phyloP scores from a whole-genome alignment of 1,140 invertebrate genomes.

The Hesperophylax magnus region DNA sequence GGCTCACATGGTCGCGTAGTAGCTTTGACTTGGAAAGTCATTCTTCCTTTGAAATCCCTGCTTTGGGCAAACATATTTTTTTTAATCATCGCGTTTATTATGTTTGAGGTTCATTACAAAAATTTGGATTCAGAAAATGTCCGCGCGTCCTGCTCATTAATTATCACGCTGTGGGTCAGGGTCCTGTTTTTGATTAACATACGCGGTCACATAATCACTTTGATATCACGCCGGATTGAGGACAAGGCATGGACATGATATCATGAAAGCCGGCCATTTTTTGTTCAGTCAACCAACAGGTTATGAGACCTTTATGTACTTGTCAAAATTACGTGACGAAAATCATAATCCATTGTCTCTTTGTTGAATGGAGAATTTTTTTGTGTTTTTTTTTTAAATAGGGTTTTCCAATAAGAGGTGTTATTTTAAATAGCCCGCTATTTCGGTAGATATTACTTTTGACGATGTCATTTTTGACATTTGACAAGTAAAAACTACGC shows the following conservation, averaged over 20 bases:
- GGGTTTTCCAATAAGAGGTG: too few species aligned
- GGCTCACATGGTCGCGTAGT: too few species aligned
- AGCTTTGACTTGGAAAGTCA: too few species aligned
- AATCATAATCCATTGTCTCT: not conserved
- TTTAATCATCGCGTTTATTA: conserved; percentile 1
- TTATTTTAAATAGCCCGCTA: too few species aligned
- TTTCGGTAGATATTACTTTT: too few species aligned
- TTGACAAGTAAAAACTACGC: too few species aligned
- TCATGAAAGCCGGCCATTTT: not conserved
- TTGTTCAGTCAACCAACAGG: conserved; percentile 22
- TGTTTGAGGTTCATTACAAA: conserved; percentile 1
- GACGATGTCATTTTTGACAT: too few species aligned
- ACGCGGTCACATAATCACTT: conserved; percentile 14
- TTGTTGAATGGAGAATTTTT: too few species aligned
- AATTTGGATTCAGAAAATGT: conserved; percentile 16
- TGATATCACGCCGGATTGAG: conserved; percentile 18
- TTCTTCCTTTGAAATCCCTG: too few species aligned
- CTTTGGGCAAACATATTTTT: not conserved
- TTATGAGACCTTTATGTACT: not conserved
- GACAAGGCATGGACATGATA: conserved; percentile 5
- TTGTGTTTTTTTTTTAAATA: too few species aligned
- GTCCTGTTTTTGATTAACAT: conserved; percentile 13
- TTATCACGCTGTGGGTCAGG: not conserved
- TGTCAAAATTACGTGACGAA: conserved; percentile 27
- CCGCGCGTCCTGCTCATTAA: conserved; percentile 7